phyloP scores from a whole-genome alignment of 2,888 invertebrate species.

The Cinara cedri region DNA sequence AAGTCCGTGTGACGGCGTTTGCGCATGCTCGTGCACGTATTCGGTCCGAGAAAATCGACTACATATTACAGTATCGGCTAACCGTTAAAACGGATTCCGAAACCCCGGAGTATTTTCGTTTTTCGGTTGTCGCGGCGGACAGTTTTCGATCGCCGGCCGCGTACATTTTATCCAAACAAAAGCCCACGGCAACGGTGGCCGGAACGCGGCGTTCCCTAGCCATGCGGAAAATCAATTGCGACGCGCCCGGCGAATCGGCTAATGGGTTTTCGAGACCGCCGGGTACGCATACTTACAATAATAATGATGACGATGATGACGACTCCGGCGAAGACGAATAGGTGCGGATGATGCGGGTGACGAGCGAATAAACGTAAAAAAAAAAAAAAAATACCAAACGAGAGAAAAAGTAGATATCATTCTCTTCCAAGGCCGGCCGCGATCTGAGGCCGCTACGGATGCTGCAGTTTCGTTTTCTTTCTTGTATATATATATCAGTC shows the following conservation, averaged over 20 bases:
- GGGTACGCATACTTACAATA: no score
- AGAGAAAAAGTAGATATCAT: constrained; percentile 14
- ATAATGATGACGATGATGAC: neutral
- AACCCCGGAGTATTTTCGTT: no score
- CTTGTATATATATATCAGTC: neutral
- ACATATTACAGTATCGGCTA: no score
- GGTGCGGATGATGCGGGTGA: neutral
- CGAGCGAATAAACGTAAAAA: neutral
- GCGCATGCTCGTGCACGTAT: no score
- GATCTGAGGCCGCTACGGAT: neutral
- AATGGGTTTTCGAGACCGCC: neutral
- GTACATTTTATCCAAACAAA: no score
- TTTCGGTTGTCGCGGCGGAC: no score
- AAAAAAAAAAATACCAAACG: neutral
- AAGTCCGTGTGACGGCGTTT: no score
- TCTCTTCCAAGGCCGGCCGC: constrained; percentile 15
- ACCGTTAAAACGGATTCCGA: no score
- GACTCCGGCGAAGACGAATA: no score
- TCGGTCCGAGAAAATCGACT: no score
- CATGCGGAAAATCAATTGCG: constrained; percentile 37
- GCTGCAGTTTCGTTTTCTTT: constrained; percentile 38
- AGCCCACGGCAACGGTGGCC: neutral
- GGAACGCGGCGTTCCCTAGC: neutral
- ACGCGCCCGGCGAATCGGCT: neutral
- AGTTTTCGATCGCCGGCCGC: neutral